phyloP scores from a whole-genome alignment of 2,797 vertebrate genomes.

The Zalophus californianus region DNA sequence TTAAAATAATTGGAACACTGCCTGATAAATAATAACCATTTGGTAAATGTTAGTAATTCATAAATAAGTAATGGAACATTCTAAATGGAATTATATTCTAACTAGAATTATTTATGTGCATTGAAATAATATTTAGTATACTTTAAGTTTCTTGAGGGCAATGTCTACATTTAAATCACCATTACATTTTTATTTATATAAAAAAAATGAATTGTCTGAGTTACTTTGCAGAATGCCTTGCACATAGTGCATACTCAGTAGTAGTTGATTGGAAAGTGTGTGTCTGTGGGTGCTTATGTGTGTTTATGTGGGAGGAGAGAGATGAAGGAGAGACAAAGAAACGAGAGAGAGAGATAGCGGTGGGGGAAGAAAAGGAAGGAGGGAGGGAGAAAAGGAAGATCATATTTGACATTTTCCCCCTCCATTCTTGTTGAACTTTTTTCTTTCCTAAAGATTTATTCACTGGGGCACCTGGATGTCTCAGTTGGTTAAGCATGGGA shows the following conservation, averaged over 20 bases:
- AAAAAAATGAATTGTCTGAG: not conserved
- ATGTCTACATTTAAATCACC: not conserved
- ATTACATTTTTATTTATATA: not conserved
- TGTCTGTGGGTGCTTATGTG: not conserved
- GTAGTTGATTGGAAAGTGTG: not conserved
- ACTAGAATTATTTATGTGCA: not conserved
- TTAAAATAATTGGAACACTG: conserved; percentile 12
- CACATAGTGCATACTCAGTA: not conserved
- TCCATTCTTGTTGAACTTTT: not conserved
- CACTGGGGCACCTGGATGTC: not conserved
- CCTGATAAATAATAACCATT: not conserved
- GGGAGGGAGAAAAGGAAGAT: not conserved
- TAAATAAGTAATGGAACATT: not conserved
- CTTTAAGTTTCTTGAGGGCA: not conserved
- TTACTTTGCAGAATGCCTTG: not conserved
- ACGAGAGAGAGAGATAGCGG: not conserved
- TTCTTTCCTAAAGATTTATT: not conserved
- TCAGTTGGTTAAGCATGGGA: not conserved
- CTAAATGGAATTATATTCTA: not conserved
- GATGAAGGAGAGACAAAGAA: not conserved
- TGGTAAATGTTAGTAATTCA: not conserved
- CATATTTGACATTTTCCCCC: not conserved
- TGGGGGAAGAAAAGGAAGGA: not conserved
- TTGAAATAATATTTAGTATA: not conserved
- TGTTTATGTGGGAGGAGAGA: not conserved